Percentiles rank a stretch among this genome's conserved stretches.
These are phyloP conservation scores for Stigmatopora nigra DNA, from an alignment of 2,113 vertebrate species.

Conservation along the genomic window DNA sequence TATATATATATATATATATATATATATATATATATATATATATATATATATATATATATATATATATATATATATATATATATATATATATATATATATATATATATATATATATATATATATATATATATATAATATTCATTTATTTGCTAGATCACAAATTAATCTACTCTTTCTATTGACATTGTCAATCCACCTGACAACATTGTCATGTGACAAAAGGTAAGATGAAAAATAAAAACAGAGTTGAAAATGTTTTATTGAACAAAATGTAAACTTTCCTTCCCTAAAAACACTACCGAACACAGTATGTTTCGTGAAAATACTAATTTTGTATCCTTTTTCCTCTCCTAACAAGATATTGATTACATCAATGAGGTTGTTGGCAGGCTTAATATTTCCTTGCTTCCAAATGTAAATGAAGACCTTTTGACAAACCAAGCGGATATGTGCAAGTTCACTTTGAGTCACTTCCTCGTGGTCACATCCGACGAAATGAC, in stretches of 20 bases:
- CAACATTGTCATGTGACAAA: too few relatives aligned
- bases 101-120: too few relatives aligned
- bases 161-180: too few relatives aligned
- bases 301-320: not conserved
- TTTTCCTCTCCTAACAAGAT: not conserved
- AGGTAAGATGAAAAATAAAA: too few relatives aligned
- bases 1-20: too few relatives aligned
- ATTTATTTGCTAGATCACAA: too few relatives aligned
- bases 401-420: not conserved
- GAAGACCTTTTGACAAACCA: not conserved
- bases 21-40: too few relatives aligned
- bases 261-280: not conserved
- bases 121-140: too few relatives aligned
- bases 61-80: too few relatives aligned
- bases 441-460: conserved; percentile 16
- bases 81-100: too few relatives aligned
- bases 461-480: conserved; percentile 30
- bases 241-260: not conserved
- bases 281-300: not conserved
- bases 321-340: not conserved
- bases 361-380: not conserved
- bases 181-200: too few relatives aligned
- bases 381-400: not conserved
- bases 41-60: too few relatives aligned
- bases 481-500: conserved; percentile 41